A percentile compares a stretch with the other conserved stretches of the same genome.
Conservation (phyloP, 1,140 invertebrate genomes). For the Heterodera carotae region DNA sequence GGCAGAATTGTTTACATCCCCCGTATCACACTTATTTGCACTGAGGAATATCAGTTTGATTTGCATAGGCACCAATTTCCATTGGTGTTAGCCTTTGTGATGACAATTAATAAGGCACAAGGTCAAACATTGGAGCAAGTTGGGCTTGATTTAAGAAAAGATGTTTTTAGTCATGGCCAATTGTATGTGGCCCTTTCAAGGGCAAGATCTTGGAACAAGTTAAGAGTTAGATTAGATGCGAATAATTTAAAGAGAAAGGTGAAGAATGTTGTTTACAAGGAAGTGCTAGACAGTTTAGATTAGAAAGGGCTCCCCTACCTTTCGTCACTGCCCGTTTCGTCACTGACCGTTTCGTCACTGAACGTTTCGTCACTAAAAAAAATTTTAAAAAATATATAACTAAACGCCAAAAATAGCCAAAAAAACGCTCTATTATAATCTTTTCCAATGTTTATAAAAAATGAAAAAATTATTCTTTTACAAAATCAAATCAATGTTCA, state of each 20-base stretch:
- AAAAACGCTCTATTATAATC: no score
- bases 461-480: no score
- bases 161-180: constrained; percentile 67
- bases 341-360: no score
- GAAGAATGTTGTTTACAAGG: constrained; percentile 35
- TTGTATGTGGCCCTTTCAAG: constrained; percentile 66
- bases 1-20: constrained; percentile 35
- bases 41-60: constrained; percentile 15
- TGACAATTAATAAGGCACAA: constrained; percentile 71
- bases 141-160: constrained; percentile 65
- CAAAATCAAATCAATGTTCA: no score
- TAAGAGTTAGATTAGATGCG: constrained; percentile 27
- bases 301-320: no score
- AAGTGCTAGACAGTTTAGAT: constrained; percentile 18
- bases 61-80: constrained; percentile 69
- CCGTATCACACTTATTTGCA: constrained; percentile 27
- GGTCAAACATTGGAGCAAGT: constrained; percentile 67
- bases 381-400: no score
- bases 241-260: constrained; percentile 30
- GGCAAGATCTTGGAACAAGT: constrained; percentile 31
- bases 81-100: constrained; percentile 68
- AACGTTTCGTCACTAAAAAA: no score
- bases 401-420: no score
- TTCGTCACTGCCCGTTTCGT: no score
- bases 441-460: no score